A percentile compares a stretch with the other conserved stretches of the same genome.
phyloP scores from a whole-genome alignment of 2,888 invertebrate genomes.

The Seira musarum region DNA sequence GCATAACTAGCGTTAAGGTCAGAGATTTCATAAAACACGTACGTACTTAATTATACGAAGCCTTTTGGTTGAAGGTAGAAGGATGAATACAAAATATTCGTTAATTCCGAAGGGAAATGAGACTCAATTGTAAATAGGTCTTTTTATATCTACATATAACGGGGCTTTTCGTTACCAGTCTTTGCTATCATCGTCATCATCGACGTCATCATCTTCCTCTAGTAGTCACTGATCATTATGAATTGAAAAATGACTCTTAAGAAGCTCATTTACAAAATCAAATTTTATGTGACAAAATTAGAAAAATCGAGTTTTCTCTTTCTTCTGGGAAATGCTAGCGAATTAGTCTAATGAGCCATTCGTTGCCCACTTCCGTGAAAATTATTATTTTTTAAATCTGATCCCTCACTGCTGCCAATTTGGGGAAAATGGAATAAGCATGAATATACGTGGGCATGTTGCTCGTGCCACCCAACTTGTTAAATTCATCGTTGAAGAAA shows the following conservation, averaged over 20 bases:
- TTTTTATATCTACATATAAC: too few species aligned
- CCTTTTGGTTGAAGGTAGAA: too few species aligned
- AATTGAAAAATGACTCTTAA: background rate
- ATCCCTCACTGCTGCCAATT: background rate
- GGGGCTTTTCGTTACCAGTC: too few species aligned
- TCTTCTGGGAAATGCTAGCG: constrained; percentile 57
- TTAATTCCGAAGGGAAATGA: too few species aligned
- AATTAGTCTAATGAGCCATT: constrained; percentile 66
- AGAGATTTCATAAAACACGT: too few species aligned
- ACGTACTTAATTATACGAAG: too few species aligned
- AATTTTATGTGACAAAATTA: constrained; percentile 30
- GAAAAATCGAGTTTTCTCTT: constrained; percentile 38
- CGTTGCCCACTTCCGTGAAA: constrained; percentile 55
- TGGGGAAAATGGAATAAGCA: background rate
- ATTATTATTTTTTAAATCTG: constrained; percentile 18
- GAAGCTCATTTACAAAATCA: constrained; percentile 21
- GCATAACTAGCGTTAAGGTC: too few species aligned
- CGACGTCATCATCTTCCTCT: too few species aligned
- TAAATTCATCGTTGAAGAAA: constrained; percentile 18
- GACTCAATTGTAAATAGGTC: too few species aligned
- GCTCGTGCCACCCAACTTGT: background rate
- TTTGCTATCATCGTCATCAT: too few species aligned
- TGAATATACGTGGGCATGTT: background rate
- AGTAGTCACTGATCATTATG: too few species aligned
- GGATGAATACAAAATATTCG: too few species aligned